Evolutionary conservation across 2,113 vertebrate genomes (phyloP), one percentile per base, ranked within the genome.

Genomic region (Eolophus roseicapilla): DNA sequence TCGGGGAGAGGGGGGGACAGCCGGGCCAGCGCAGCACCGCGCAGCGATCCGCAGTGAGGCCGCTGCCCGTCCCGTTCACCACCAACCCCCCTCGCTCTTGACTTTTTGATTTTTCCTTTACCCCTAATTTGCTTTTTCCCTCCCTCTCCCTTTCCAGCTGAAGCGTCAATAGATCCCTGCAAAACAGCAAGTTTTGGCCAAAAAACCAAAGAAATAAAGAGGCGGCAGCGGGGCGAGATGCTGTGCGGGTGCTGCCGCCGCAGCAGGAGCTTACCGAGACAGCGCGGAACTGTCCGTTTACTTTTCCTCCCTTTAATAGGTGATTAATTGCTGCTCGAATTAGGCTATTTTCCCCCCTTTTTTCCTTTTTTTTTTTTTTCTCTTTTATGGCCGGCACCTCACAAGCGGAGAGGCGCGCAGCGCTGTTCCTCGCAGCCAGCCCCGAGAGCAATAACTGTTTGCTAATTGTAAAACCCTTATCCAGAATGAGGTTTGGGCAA

Each of bases 401-500:
- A 94, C 96, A 90, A 92, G 97, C 91, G 76, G 87, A 95, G 90
- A 71, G 27, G 37, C 77, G 82, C 88, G 83, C 92, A 55, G 88
- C 93, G 90, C 91, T 59, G 46, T 94, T 94, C 86, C 91, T 97
- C 94, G 64, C 96, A 94, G 96, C 92, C 80, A 97, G 95, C 82
- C 92, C 96, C 71, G 92, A 90, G 95, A 95, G 90, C 95, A 97
- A 97, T 95, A 97, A 97, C 95, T 98, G 97, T 98, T 98, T 98
- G 97, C 98, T 97, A 97, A 98, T 95, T 98, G 98, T 98, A 98
- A 98, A 98, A 93, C 74, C 95, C 97, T 98, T 97, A 97, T 98
- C 98, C 98, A 90, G 95, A 94, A 96, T 95, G 97, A 98, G 96
- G 95, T 97, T 96, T 96, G 96, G 96, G 97, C 97, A 98, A 98